Evolutionary conservation across 2,113 vertebrate species (phyloP), one percentile per base, ranked within the genome.

Genomic region (Chinchilla lanigera): DNA sequence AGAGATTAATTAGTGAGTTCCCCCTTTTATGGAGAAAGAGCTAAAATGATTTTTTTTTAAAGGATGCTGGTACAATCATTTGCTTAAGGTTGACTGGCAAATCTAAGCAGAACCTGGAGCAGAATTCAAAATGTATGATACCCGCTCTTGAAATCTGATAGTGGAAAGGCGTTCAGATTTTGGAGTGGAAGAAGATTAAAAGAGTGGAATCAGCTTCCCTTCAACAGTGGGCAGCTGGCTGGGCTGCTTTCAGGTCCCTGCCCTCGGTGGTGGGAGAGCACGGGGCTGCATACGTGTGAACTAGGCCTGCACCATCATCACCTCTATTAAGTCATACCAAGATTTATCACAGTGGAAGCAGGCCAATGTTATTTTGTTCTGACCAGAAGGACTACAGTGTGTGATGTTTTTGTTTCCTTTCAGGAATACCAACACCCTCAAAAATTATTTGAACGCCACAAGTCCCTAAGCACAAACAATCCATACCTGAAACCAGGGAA

Each of bases 241-340:
- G 1, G 50, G 35, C n/a, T 41, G 56, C 41, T 78, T 93, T 80
- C 75, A 80, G 26, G 61, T 20, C 52, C 38, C 22, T 3, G 0
- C 3, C 28, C 58, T 56, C 41, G 20, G 35, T 63, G 24, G 9
- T 14, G 41, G 44, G 41, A 35, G n/a, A 50, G 11, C 0, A 1
- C 0, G 1, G 38, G 4, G 5, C 47, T 84, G 5, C 41, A 12
- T 30, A 3, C 3, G 0, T 0, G n/a, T 58, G 52, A 1, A 54
- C 44, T 52, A 71, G 65, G 12, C 26, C 11, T 26, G 58, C 26
- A 26, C 41, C 35, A 44, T 35, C 41, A 9, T 83, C 80, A 41
- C 5, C 16, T 78, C 85, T 56, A 28, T 52, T 10, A 78, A 93
- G 69, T 52, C 19, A 83, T 26, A 73, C 4, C 1, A 30, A 63